Base-by-base conservation (phyloP, 2,797 vertebrate species). In the Pagetopsis macropterus region DNA sequence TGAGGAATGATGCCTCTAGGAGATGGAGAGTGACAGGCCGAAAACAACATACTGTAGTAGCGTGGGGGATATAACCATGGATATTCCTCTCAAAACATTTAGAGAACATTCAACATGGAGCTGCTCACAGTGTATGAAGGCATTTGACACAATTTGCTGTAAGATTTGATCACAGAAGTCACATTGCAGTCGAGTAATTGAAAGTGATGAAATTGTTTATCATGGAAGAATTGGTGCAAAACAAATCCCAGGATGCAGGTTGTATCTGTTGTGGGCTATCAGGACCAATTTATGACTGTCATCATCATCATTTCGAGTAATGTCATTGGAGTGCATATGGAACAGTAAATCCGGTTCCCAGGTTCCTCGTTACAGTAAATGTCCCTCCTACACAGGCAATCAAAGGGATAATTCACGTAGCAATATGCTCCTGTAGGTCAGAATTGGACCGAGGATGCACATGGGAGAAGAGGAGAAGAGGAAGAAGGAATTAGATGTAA, bases 331-430 rank as follows among this genome's bases (percentile, higher is more conserved):
- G 81, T 70, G 82, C 84, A 89, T 83, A 84, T 82, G 84, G 84
- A 91, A 85, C 83, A 62, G 80, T 92, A 87, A 90, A 88, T 89
- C 78, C 70, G 86, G 72, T 87, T 90, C 87, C 87, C 79, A 84
- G 72, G 84, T 81, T 83, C 72, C 84, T 88, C 76, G 65, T 91
- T 90, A 91, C 85, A 72, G 87, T 87, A 87, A 90, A 86, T 85
- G 78, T 84, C 81, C 86, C 87, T 86, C 91, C 87, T 84, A 89
- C 89, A 85, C 86, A 87, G 62, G 82, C 79, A 79, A 85, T 84
- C 79, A 88, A 77, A 87, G 64, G 70, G 74, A 82, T 89, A 78
- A 88, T 87, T 90, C 79, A 84, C 71, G 71, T 79, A 44, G 75
- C 72, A 86, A 82, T 65, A 76, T 72, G 67, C 67, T 75, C 48